Evolutionary conservation across 2,797 vertebrate species (phyloP), one percentile per base, ranked within the genome.

Genomic region (Enteromius argenteus): DNA sequence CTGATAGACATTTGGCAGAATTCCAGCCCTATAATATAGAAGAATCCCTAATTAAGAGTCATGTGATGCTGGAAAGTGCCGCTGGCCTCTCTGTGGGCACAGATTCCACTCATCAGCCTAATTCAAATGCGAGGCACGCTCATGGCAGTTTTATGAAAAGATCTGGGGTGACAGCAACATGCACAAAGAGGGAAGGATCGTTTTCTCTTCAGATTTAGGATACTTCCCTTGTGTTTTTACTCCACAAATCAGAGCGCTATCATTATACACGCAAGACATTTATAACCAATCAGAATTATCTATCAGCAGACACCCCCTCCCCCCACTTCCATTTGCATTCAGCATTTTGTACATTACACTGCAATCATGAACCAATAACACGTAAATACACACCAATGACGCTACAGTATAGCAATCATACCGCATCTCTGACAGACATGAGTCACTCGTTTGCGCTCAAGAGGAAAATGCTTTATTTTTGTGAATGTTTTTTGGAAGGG

Each of bases 1-100:
- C 53, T 64, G 80, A 89, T 85, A 86, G 85, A 87, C 85, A 86
- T 56, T 84, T 90, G 90, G 90, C 89, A 86, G 49, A 32, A 78
- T 51, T 79, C 75, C 86, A 92, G 56, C 53, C 23, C 85, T 56
- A 86, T 89, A 87, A 91, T 86, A 89, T 80, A 86, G 72, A 86
- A 87, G 87, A 91, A 91, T 90, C 86, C 85, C 88, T 90, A 91
- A 93, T 93, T 93, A 92, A 89, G 90, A 87, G 79, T 86, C 67
- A 89, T 87, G 89, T 88, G 84, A 82, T 78, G 88, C 80, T 90
- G 83, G 75, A 83, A 88, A 88, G 51, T 72, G 74, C 84, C 88
- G 75, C 84, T 44, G 84, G 86, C 69, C 87, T 83, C 86, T 84
- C 85, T 90, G 64, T 85, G 86, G 85, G 88, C 85, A 80, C 84